Evolutionary conservation across 2,113 vertebrate genomes (phyloP), one percentile per base, ranked within the genome.

Genomic region (Callionymus lyra): DNA sequence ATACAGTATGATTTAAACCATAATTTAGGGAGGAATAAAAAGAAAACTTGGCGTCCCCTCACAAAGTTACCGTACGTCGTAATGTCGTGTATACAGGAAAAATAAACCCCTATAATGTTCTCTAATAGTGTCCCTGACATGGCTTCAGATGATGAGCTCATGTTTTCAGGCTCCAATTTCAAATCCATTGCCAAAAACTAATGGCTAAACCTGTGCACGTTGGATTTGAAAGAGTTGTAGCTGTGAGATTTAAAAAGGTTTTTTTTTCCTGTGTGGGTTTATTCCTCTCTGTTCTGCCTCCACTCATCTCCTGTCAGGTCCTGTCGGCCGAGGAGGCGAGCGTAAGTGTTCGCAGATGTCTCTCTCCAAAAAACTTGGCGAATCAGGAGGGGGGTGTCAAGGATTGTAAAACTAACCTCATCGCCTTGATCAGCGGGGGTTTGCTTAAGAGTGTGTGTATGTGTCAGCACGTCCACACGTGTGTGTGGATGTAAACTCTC

Each of bases 341-440:
- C 40, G 44, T 51, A 76, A 82, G 59, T 64, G 5, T 27, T 80
- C 52, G 49, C 79, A 82, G 72, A 82, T 82, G 76, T 76, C 56
- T 17, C 44, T 53, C 64, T 57, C 65, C 37, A 45, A 64, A n/a
- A 19, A 43, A 37, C 38, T 6, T 51, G 45, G 60, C 53, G 31
- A 63, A 68, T 75, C 66, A 65, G 51, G 47, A 42, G 16, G 42
- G 16, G 42, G 50, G 64, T 52, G 54, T 63, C 45, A 44, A 31
- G 72, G 42, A 59, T 57, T 56, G 52, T 74, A 65, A 82, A 78
- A 67, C 53, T 13, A 56, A 62, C 51, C 45, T 44, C 50, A 33
- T 18, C 1, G 16, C 34, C 57, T 46, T 42, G 49, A 72, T 74
- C 44, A 19, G 51, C 58, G 43, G 53, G 63, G 55, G 59, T 63